These are phyloP conservation scores for Spisula subtruncata DNA, from an alignment of 2,888 invertebrate genomes.

Conservation along the genomic window DNA sequence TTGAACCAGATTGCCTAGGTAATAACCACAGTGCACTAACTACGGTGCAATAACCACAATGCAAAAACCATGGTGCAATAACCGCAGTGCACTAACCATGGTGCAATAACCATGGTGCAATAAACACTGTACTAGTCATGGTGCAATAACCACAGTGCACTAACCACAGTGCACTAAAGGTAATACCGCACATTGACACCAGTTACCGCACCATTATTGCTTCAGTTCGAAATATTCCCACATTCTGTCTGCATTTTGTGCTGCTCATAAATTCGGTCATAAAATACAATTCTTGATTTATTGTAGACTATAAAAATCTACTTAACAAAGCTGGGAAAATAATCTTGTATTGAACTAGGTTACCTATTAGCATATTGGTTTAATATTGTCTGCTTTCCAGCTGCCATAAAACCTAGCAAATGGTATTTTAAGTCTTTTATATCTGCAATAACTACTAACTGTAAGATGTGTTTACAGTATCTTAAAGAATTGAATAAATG, in stretches of 20 bases:
- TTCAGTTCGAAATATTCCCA: background rate
- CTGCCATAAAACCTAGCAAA: background rate
- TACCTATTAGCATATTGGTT: background rate
- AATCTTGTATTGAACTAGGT: background rate
- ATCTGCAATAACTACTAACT: too few species aligned
- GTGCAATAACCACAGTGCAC: too few species aligned
- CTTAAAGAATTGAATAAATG: background rate
- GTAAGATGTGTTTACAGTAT: background rate
- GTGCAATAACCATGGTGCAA: too few species aligned
- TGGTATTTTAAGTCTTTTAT: background rate
- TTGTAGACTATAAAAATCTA: background rate
- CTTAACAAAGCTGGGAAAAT: background rate
- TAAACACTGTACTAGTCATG: too few species aligned
- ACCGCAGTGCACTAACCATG: too few species aligned
- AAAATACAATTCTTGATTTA: slow-evolving; percentile 14
- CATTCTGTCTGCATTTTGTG: background rate
- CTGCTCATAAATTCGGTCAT: background rate
- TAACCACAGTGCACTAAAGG: too few species aligned
- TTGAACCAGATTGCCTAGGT: too few species aligned
- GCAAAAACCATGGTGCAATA: too few species aligned
- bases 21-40: too few species aligned
- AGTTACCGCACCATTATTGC: too few species aligned
- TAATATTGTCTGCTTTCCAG: background rate
- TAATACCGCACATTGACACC: too few species aligned
- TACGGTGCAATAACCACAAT: too few species aligned